A percentile compares a stretch with the other conserved stretches of the same genome.
Conservation (phyloP, 35 echinoderm and acorn worm species). For the Lytechinus pictus region DNA sequence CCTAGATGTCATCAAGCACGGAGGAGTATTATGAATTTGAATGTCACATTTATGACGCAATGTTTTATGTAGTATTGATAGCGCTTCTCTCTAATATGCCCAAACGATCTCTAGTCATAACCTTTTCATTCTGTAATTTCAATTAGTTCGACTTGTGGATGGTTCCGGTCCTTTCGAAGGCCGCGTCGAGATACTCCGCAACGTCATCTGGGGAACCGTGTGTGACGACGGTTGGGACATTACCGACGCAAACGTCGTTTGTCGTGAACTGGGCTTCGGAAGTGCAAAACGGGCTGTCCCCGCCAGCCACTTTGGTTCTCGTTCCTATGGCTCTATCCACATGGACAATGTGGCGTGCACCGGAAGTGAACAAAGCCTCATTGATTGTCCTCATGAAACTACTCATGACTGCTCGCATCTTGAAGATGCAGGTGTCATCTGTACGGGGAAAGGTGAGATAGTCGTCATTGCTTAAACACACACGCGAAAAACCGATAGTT, state of each 20-base stretch:
- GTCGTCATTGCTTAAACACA: too few relatives aligned
- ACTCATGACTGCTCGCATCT: slow-evolving; percentile 15
- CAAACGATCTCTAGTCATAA: background rate
- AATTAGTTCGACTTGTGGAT: slow-evolving; percentile 43
- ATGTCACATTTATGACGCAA: too few relatives aligned
- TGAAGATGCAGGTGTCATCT: slow-evolving; percentile 57
- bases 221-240: slow-evolving; percentile 63
- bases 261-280: slow-evolving; percentile 25
- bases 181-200: slow-evolving; percentile 46
- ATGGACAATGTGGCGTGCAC: slow-evolving; percentile 50
- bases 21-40: too few relatives aligned
- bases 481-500: too few relatives aligned
- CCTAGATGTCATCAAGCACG: too few relatives aligned
- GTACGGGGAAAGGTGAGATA: background rate
- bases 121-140: background rate
- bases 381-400: slow-evolving; percentile 27
- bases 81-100: too few relatives aligned
- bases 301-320: slow-evolving; percentile 41
- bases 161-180: slow-evolving; percentile 43
- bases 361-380: background rate
- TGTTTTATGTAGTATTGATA: too few relatives aligned
- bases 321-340: slow-evolving; percentile 28
- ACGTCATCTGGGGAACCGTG: slow-evolving; percentile 41
- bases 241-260: slow-evolving; percentile 45
- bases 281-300: background rate